phyloP scores from a whole-genome alignment of 1,140 invertebrate genomes.

The Aporrectodea caliginosa region DNA sequence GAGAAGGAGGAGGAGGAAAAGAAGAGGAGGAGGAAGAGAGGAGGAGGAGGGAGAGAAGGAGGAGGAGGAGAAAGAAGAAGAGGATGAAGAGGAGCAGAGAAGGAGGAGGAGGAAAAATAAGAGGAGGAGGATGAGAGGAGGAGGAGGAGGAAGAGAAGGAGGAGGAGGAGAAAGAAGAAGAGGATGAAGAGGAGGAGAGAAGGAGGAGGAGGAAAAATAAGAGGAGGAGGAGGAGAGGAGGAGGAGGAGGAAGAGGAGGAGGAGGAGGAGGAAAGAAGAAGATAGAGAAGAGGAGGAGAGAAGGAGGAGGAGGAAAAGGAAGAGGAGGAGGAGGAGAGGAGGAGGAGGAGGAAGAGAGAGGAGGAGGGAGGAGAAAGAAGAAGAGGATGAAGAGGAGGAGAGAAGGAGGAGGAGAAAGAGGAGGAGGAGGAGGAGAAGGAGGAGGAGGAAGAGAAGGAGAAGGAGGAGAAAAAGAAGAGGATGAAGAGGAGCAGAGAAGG shows the following conservation, averaged over 20 bases:
- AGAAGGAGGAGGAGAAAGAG: neutral
- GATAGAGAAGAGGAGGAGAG: neutral
- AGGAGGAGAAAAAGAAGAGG: neutral
- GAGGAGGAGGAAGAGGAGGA: neutral
- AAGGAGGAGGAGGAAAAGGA: neutral
- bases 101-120: neutral
- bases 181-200: neutral
- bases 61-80: neutral
- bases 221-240: neutral
- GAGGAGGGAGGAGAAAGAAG: constrained; percentile 1
- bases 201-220: constrained; percentile 7
- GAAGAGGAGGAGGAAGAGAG: neutral
- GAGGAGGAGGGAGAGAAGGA: neutral
- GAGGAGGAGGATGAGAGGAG: no score
- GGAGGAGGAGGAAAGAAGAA: neutral
- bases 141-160: neutral
- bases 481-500: neutral
- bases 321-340: neutral
- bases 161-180: neutral
- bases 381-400: neutral
- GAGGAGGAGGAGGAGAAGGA: neutral
- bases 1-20: neutral
- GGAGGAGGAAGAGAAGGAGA: neutral
- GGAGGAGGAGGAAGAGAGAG: constrained; percentile 8
- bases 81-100: neutral